Evolutionary conservation across 1,140 invertebrate genomes (phyloP).

Genomic region (Drosophila yakuba): DNA sequence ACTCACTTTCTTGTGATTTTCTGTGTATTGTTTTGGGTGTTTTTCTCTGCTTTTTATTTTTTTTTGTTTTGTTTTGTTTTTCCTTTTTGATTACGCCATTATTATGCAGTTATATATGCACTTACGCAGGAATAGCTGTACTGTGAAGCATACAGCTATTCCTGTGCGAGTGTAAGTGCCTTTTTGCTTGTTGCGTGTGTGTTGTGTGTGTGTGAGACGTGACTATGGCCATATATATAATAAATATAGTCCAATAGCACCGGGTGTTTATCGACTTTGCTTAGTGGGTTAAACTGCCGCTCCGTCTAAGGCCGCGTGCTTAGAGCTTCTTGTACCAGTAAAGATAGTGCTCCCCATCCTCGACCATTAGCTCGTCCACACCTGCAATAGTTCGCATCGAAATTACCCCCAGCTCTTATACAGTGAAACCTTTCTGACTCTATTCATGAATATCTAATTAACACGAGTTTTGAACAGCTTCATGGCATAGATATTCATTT

Average conservation of each 20-base stretch:
- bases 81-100: slow-evolving; percentile 67
- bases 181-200: slow-evolving; percentile 20
- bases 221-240: slow-evolving; percentile 25
- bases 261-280: slow-evolving; percentile 40
- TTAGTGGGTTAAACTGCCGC: slow-evolving; percentile 59
- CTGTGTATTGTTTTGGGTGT: neutral
- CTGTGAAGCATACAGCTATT: slow-evolving; percentile 1
- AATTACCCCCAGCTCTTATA: neutral
- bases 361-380: slow-evolving; percentile 92
- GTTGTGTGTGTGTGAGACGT: slow-evolving; percentile 33
- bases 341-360: slow-evolving; percentile 93
- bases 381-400: slow-evolving; percentile 85
- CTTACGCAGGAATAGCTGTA: slow-evolving; percentile 16
- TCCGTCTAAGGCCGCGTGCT: slow-evolving; percentile 84
- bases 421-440: neutral
- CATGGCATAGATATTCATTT: neutral
- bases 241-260: slow-evolving; percentile 38
- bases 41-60: neutral
- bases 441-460: neutral
- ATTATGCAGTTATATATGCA: slow-evolving; percentile 57
- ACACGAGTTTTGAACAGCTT: too few relatives aligned
- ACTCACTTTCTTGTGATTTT: slow-evolving; percentile 2
- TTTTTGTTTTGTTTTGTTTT: neutral
- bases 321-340: slow-evolving; percentile 97
- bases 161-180: neutral